Conservation (phyloP, 1,140 invertebrate genomes). For the Drosophila athabasca region DNA sequence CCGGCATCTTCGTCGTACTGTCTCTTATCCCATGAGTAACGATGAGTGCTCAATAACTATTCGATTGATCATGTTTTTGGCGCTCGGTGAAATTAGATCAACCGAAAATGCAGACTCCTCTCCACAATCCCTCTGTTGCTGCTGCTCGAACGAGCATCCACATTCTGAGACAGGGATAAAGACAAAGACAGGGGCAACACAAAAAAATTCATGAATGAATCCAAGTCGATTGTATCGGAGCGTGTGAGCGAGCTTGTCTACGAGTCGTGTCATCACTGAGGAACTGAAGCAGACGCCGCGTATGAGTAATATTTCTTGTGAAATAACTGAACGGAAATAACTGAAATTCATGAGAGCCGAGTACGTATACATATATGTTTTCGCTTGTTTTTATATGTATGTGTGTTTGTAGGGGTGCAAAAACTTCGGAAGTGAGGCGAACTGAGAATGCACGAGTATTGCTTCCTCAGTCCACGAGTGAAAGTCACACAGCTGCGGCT, state of each 20-base stretch:
- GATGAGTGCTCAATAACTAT: conserved; percentile 57
- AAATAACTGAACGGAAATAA: conserved; percentile 80
- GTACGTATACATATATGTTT: background rate
- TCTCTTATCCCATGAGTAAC: conserved; percentile 55
- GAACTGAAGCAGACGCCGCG: conserved; percentile 40
- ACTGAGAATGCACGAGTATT: too few species aligned
- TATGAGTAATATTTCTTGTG: conserved; percentile 82
- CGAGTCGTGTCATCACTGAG: conserved; percentile 26
- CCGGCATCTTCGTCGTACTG: background rate
- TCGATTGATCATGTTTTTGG: conserved; percentile 67
- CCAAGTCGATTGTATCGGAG: conserved; percentile 6
- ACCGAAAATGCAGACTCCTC: background rate
- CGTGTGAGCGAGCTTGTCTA: conserved; percentile 27
- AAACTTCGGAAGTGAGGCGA: conserved; percentile 30
- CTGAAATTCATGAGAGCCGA: conserved; percentile 61
- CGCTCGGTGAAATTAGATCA: conserved; percentile 62
- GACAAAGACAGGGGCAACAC: background rate
- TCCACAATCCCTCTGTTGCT: background rate
- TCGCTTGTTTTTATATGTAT: background rate
- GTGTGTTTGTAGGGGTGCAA: conserved; percentile 16
- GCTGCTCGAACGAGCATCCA: conserved; percentile 8
- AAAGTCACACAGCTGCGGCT: conserved; percentile 29
- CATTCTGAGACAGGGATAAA: conserved; percentile 11
- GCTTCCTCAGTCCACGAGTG: conserved; percentile 13
- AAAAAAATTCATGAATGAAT: conserved; percentile 57